Percentiles rank a stretch among this genome's conserved stretches.
Conservation (phyloP, 2,888 invertebrate species). For the Drosophila tanythrix region DNA sequence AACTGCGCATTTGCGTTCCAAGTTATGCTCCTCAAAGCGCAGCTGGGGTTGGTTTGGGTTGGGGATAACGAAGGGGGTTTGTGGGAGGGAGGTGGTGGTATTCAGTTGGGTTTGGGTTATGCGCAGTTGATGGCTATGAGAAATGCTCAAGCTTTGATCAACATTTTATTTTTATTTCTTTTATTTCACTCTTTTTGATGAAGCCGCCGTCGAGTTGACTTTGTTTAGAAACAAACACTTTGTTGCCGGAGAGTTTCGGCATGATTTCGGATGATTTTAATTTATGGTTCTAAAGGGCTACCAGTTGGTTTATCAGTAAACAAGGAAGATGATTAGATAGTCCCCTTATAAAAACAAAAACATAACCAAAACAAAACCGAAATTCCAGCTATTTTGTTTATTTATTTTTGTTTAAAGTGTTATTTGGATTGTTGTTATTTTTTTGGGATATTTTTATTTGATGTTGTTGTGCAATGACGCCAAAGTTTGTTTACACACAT, state of each 20-base stretch:
- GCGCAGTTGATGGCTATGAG: conserved; percentile 62
- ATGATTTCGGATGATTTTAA: conserved; percentile 27
- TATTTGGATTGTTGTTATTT: conserved; percentile 27
- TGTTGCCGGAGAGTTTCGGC: conserved; percentile 35
- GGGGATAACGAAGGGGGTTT: not conserved
- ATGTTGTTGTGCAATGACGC: conserved; percentile 67
- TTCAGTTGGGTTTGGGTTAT: conserved; percentile 26
- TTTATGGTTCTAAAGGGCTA: conserved; percentile 37
- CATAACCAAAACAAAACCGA: conserved; percentile 7
- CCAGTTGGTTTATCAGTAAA: conserved; percentile 61
- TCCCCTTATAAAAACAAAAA: not conserved
- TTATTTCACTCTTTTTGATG: conserved; percentile 48
- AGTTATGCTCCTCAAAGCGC: conserved; percentile 36
- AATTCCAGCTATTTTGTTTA: conserved; percentile 33
- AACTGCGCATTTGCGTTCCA: conserved; percentile 43
- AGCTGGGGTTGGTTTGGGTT: conserved; percentile 31
- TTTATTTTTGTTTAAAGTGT: conserved; percentile 70
- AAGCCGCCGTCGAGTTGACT: conserved; percentile 34
- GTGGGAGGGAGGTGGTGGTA: not conserved
- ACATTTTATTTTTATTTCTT: not conserved
- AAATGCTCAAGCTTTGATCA: conserved; percentile 34
- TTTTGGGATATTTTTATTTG: conserved; percentile 39
- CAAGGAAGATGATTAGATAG: conserved; percentile 66
- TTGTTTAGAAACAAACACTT: conserved; percentile 55
- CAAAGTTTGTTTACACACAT: conserved; percentile 70